phyloP scores from a whole-genome alignment of 2,888 invertebrate genomes.

The Cosmia trapezina region DNA sequence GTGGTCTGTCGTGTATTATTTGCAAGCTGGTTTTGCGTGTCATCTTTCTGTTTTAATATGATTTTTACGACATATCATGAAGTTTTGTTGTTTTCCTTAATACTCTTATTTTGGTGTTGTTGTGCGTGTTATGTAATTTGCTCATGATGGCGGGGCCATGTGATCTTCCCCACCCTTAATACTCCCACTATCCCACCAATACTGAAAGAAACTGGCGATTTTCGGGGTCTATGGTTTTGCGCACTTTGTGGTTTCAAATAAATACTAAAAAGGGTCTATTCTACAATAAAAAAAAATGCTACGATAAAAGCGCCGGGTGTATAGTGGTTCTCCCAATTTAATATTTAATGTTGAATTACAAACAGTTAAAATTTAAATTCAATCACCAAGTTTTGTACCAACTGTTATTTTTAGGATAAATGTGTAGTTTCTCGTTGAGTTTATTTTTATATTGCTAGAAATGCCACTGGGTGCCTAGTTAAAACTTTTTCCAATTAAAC shows the following conservation, averaged over 20 bases:
- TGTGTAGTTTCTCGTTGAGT: neutral
- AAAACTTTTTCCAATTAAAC: constrained; percentile 25
- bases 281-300: no score
- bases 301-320: no score
- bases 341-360: no score
- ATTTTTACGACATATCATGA: constrained; percentile 23
- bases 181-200: no score
- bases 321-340: no score
- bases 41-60: constrained; percentile 20
- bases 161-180: no score
- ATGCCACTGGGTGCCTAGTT: neutral
- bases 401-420: neutral
- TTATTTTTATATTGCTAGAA: constrained; percentile 8
- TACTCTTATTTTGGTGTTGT: neutral
- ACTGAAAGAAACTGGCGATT: no score
- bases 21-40: constrained; percentile 26
- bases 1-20: neutral
- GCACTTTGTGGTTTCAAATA: no score
- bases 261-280: no score
- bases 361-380: no score
- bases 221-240: no score
- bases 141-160: no score
- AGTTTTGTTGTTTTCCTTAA: constrained; percentile 2
- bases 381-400: neutral
- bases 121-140: neutral